Conservation (phyloP, 1,140 invertebrate genomes). For the Philaenus spumarius region DNA sequence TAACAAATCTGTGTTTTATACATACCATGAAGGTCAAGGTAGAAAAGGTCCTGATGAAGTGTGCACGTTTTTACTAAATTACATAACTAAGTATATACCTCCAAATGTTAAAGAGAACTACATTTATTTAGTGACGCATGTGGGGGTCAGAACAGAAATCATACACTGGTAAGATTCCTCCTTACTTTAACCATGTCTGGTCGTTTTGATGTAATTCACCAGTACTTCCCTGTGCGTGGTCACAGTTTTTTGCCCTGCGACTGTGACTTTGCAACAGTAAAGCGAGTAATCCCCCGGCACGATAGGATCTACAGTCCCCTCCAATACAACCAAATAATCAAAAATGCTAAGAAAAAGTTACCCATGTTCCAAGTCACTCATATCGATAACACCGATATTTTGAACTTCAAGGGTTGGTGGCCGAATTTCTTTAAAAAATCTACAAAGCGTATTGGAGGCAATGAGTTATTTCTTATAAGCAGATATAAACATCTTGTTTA, state of each 20-base stretch:
- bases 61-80: slow-evolving; percentile 24
- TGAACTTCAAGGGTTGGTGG: slow-evolving; percentile 22
- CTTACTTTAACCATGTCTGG: slow-evolving; percentile 10
- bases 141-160: no score
- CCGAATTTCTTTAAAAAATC: slow-evolving; percentile 19
- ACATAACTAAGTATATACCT: slow-evolving; percentile 8
- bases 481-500: slow-evolving; percentile 12
- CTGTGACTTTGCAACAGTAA: slow-evolving; percentile 13
- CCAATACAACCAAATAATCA: background rate
- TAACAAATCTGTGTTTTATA: slow-evolving; percentile 26
- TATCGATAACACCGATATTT: background rate
- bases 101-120: slow-evolving; percentile 2
- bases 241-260: slow-evolving; percentile 22
- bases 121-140: slow-evolving; percentile 17
- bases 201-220: no score
- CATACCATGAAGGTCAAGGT: slow-evolving; percentile 30
- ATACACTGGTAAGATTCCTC: slow-evolving; percentile 21
- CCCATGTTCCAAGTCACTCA: background rate
- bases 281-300: slow-evolving; percentile 8
- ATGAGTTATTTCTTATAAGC: slow-evolving; percentile 13
- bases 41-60: slow-evolving; percentile 28
- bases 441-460: slow-evolving; percentile 16
- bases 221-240: slow-evolving; percentile 22
- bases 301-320: slow-evolving; percentile 5
- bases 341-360: background rate